Evolutionary conservation across 37 sponge, comb jelly and placozoan species (phyloP).

Genomic region (Geodia barretti): DNA sequence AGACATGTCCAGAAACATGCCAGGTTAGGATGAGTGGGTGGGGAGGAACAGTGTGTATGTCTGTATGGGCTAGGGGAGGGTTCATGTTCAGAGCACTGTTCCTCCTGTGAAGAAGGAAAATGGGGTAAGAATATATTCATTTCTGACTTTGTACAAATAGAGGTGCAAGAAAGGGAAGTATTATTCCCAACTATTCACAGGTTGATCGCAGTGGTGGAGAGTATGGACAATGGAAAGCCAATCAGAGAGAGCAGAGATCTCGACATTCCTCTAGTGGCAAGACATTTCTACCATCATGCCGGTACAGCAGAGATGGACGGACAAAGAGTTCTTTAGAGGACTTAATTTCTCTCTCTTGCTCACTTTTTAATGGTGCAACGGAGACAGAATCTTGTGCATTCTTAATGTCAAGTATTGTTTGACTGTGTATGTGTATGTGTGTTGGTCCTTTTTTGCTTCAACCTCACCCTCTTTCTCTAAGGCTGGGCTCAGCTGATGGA

Average conservation of each 20-base stretch:
- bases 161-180: no score
- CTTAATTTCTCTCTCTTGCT: neutral
- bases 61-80: neutral
- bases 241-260: conserved; percentile 91
- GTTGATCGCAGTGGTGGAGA: conserved; percentile 87
- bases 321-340: neutral
- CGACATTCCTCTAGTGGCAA: conserved; percentile 87
- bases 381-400: neutral
- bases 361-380: neutral
- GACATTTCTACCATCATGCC: conserved; percentile 93
- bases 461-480: neutral
- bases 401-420: neutral
- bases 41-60: neutral
- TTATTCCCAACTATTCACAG: conserved; percentile 23
- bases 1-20: conserved; percentile 96
- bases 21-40: conserved; percentile 22
- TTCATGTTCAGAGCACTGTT: neutral
- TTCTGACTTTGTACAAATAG: no score
- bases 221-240: conserved; percentile 95
- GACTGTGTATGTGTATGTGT: neutral
- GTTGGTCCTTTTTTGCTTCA: neutral
- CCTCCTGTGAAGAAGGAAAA: neutral
- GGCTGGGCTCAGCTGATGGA: conserved; percentile 97
- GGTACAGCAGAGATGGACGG: conserved; percentile 11
- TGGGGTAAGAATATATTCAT: neutral